Base-by-base conservation (phyloP, 1,140 invertebrate genomes). In the Watersipora subatra region DNA sequence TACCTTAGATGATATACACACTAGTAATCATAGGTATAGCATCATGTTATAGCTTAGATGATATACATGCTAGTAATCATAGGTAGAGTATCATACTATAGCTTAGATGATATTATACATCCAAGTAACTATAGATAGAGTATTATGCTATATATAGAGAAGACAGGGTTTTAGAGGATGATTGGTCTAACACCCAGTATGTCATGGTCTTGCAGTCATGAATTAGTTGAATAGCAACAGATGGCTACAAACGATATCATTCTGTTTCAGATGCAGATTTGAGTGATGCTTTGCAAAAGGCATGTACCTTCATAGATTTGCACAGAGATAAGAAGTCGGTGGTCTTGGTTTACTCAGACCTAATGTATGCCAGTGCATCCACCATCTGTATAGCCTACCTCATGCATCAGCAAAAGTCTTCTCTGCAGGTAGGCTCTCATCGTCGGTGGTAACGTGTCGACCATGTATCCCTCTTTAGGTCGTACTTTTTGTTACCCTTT, bases 381-480 rank as follows among this genome's bases (percentile, higher is more conserved):
- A 72, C 74, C 2, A 64, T 79, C 63, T 67, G 77, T 1, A 70
- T 78, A n/a, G 78, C 78, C n/a, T 77, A 76, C 66, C 65, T 79
- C 26, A 77, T 80, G 68, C 71, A 75, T 57, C 62, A 70, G 55
- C 66, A 67, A 59, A 73, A 71, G 24, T 73, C 70, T 67, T 65
- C 73, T 19, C 62, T 76, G 15, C 26, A 74, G 67, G 76, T 78
- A 65, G 61, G 69, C 46, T 55, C n/a, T n/a, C n/a, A n/a, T n/a
- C n/a, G n/a, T n/a, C n/a, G n/a, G n/a, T n/a, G n/a, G n/a, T n/a
- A n/a, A n/a, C n/a, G n/a, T n/a, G n/a, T n/a, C n/a, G n/a, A n/a
- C n/a, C n/a, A n/a, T n/a, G n/a, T n/a, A n/a, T n/a, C n/a, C n/a
- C n/a, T n/a, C n/a, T n/a, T n/a, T n/a, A n/a, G n/a, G n/a, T n/a